A percentile compares a stretch with the other conserved stretches of the same genome.
Conservation (phyloP, 2,113 vertebrate species). For the Plecturocebus donacophilus region DNA sequence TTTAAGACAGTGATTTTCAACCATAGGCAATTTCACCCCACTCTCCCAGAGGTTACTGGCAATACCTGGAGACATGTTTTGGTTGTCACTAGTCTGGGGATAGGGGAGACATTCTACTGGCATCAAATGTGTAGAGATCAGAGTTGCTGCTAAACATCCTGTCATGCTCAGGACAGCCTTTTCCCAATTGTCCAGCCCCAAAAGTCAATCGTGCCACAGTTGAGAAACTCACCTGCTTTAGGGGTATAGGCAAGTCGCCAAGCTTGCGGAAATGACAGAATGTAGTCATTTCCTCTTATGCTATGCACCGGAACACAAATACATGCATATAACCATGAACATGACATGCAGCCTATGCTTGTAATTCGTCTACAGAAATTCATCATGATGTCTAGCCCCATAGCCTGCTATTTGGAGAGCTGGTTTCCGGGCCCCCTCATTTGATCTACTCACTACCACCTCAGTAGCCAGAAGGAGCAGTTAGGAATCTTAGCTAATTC, state of each 20-base stretch:
- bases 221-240: neutral
- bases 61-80: neutral
- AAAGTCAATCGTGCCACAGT: fast-evolving
- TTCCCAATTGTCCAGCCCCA: neutral
- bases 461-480: neutral
- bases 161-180: neutral
- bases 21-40: neutral
- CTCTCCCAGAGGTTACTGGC: neutral
- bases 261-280: neutral
- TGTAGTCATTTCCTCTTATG: neutral
- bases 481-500: neutral
- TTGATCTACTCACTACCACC: neutral
- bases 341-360: neutral
- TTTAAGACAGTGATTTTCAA: conserved; percentile 16
- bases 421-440: neutral
- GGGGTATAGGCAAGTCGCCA: neutral
- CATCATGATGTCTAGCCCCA: too few species aligned
- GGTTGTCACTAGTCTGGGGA: neutral
- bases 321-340: fast-evolving
- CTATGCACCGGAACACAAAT: neutral
- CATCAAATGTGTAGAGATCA: neutral
- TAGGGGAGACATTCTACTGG: neutral
- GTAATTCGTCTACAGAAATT: neutral
- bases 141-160: neutral
- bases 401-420: neutral